Percentiles rank a stretch among this genome's conserved stretches.
phyloP scores from a whole-genome alignment of 2,888 invertebrate genomes.

The Dicycla oo region DNA sequence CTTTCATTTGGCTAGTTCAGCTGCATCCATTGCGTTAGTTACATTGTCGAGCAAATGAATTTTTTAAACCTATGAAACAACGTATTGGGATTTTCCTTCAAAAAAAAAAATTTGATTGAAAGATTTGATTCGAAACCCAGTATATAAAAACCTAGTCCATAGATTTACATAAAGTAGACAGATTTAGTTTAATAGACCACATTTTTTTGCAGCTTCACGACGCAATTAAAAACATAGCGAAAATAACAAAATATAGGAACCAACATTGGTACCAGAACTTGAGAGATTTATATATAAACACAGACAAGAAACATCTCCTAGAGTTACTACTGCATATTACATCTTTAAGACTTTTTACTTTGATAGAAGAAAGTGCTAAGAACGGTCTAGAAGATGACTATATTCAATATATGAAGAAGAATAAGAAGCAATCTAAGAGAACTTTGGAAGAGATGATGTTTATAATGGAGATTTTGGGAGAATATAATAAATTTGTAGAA shows the following conservation, averaged over 20 bases:
- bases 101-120: no score
- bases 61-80: no score
- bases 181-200: no score
- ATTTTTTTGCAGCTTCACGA: constrained; percentile 77
- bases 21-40: no score
- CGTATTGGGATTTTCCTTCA: no score
- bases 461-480: constrained; percentile 71
- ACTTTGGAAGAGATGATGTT: constrained; percentile 72
- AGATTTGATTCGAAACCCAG: background rate
- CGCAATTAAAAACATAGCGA: constrained; percentile 76
- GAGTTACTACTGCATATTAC: constrained; percentile 76
- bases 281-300: constrained; percentile 73
- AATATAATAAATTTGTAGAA: constrained; percentile 62
- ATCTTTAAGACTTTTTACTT: constrained; percentile 69
- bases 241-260: constrained; percentile 72
- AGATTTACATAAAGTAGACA: background rate
- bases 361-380: constrained; percentile 74
- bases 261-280: constrained; percentile 79
- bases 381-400: constrained; percentile 71
- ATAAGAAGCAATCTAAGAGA: constrained; percentile 66
- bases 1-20: no score
- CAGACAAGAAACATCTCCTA: constrained; percentile 65
- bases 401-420: constrained; percentile 64
- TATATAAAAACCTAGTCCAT: background rate
- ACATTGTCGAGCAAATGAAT: no score